Evolutionary conservation across 2,113 vertebrate species (phyloP).

Genomic region (Nematolebias whitei): DNA sequence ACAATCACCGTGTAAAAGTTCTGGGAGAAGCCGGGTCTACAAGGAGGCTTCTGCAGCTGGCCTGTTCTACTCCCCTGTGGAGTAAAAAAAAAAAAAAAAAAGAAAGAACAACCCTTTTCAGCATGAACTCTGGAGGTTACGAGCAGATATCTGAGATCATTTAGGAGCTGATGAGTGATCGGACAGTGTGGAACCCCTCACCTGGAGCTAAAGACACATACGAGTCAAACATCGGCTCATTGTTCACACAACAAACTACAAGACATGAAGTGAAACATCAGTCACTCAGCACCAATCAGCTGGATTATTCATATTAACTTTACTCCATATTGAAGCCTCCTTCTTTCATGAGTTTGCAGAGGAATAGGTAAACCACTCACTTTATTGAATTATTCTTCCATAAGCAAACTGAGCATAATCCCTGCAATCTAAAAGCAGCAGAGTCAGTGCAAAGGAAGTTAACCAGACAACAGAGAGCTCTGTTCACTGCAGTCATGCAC

Average conservation of each 20-base stretch:
- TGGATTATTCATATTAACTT: neutral
- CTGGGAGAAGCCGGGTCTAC: slow-evolving; percentile 83
- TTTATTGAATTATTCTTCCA: neutral
- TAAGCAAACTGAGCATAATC: neutral
- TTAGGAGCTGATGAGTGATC: no score
- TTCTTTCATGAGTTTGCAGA: slow-evolving; percentile 21
- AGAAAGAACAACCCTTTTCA: slow-evolving; percentile 38
- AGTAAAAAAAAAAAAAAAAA: slow-evolving; percentile 53
- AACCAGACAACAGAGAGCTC: slow-evolving; percentile 29
- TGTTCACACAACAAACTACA: neutral
- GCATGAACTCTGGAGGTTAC: slow-evolving; percentile 62
- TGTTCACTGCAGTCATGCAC: slow-evolving; percentile 62
- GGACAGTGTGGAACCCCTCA: no score
- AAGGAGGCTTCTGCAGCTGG: slow-evolving; percentile 66
- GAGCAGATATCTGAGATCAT: slow-evolving; percentile 31
- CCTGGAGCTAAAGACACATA: no score
- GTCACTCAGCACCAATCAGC: no score
- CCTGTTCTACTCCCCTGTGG: slow-evolving; percentile 77
- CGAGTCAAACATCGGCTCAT: no score
- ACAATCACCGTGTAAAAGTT: slow-evolving; percentile 84
- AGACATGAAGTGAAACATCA: no score
- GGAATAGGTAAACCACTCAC: neutral
- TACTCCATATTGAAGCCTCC: neutral
- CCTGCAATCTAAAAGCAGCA: neutral
- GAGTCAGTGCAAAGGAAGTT: slow-evolving; percentile 44